Base-by-base conservation (phyloP, 2,113 vertebrate genomes). In the Epinephelus fuscoguttatus region DNA sequence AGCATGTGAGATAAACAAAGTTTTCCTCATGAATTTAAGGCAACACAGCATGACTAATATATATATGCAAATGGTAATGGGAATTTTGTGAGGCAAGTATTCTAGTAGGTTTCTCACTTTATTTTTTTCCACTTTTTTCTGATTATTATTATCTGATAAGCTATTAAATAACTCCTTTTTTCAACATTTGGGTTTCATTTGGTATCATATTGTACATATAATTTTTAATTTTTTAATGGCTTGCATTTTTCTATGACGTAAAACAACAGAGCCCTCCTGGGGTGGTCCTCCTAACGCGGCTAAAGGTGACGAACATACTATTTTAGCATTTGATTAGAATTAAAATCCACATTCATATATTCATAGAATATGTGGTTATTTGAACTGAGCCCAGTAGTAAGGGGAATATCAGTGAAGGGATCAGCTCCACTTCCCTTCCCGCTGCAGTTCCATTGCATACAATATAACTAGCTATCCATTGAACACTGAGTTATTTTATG, bases 311-410 rank as follows among this genome's bases (percentile, higher is more conserved):
- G 47, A 62, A 68, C 6, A 2, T 7, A 59, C 6, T 33, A n/a
- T 47, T 13, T 47, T 40, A 15, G 6, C 37, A 60, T 78, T 27
- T 55, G 18, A 78, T 72, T 68, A 4, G 11, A 72, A 62, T 55
- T 60, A 55, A 12, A 59, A 21, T 27, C 10, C 1, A 4, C 15
- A 14, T 25, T 71, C 14, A 57, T 17, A 47, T 47, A n/a, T n/a
- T n/a, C n/a, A 59, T 13, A 78, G 4, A 55, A 57, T 27, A 79
- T 66, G 40, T 45, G 25, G 78, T 33, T 30, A 47, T 71, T 21
- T 40, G 17, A 63, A 66, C 10, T 53, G 9, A 50, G 17, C n/a
- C n/a, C 2, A 3, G n/a, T 4, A 70, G 9, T 62, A n/a, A 53
- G 18, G 18, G 11, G 6, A 62, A 64, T 45, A 59, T 45, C 42